phyloP scores from a whole-genome alignment of 2,888 invertebrate genomes.

The Nesidiocoris tenuis region DNA sequence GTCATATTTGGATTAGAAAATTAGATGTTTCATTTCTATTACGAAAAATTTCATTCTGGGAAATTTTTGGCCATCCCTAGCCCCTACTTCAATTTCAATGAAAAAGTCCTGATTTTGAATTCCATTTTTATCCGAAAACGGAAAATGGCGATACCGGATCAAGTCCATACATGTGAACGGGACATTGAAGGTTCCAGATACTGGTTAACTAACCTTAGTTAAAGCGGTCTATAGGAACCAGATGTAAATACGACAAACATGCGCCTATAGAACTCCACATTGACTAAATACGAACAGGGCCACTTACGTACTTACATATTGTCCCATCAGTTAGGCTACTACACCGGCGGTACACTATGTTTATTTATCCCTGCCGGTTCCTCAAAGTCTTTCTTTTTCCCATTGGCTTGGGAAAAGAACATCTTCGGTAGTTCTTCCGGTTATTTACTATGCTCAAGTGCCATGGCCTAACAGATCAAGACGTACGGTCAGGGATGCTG shows the following conservation, averaged over 20 bases:
- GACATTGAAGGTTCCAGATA: too few relatives aligned
- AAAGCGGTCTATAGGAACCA: not conserved
- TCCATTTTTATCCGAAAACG: too few relatives aligned
- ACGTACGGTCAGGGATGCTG: conserved; percentile 3
- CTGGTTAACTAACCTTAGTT: not conserved
- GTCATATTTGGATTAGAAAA: too few relatives aligned
- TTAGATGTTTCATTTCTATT: too few relatives aligned
- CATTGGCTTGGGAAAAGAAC: conserved; percentile 24
- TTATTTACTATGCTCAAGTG: conserved; percentile 34
- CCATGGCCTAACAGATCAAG: conserved; percentile 2
- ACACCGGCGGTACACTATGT: conserved; percentile 8
- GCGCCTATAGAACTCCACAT: not conserved
- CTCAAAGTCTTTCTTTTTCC: conserved; percentile 1
- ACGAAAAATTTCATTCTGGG: too few relatives aligned
- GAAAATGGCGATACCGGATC: too few relatives aligned
- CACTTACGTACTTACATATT: conserved; percentile 35
- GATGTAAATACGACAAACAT: not conserved
- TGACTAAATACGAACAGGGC: not conserved
- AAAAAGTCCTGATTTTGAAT: too few relatives aligned
- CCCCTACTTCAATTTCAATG: too few relatives aligned
- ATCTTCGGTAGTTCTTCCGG: conserved; percentile 22
- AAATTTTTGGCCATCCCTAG: too few relatives aligned
- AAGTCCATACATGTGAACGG: too few relatives aligned
- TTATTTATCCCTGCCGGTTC: conserved; percentile 32
- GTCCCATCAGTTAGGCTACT: conserved; percentile 39